Percentiles rank a stretch among this genome's conserved stretches.
These are phyloP conservation scores for Beroe ovata DNA, from an alignment of 37 sponge, comb jelly and placozoan genomes.

Conservation along the genomic window DNA sequence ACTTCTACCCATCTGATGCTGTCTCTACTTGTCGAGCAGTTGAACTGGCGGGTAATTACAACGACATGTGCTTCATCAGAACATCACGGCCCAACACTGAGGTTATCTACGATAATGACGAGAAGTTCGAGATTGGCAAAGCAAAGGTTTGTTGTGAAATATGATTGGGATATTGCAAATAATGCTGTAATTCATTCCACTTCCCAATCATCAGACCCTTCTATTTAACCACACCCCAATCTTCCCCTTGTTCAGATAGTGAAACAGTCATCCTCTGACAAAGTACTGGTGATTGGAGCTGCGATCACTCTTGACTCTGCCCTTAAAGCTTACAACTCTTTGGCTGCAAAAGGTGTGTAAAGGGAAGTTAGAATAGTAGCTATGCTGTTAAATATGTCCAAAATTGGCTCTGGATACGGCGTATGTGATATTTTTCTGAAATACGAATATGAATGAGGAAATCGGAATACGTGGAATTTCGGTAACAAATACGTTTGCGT, in stretches of 20 bases:
- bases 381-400: too few species aligned
- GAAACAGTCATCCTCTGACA: slow-evolving; percentile 68
- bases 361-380: too few species aligned
- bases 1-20: slow-evolving; percentile 97
- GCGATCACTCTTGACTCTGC: slow-evolving; percentile 93
- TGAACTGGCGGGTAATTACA: slow-evolving; percentile 92
- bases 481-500: too few species aligned
- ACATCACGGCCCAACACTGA: slow-evolving; percentile 85
- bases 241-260: slow-evolving; percentile 64
- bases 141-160: slow-evolving; percentile 94
- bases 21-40: slow-evolving; percentile 94
- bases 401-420: background rate
- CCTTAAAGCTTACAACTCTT: slow-evolving; percentile 73
- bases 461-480: too few species aligned
- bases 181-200: too few species aligned
- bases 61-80: slow-evolving; percentile 92
- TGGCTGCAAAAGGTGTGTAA: slow-evolving; percentile 72
- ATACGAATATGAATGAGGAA: too few species aligned
- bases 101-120: slow-evolving; percentile 85
- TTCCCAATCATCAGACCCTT: too few species aligned
- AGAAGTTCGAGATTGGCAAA: slow-evolving; percentile 93
- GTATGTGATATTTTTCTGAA: background rate
- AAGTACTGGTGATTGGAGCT: slow-evolving; percentile 90
- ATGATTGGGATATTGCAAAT: too few species aligned
- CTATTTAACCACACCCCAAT: background rate